Conservation (phyloP, 2,797 vertebrate genomes). For the Triplophysa bombifrons region DNA sequence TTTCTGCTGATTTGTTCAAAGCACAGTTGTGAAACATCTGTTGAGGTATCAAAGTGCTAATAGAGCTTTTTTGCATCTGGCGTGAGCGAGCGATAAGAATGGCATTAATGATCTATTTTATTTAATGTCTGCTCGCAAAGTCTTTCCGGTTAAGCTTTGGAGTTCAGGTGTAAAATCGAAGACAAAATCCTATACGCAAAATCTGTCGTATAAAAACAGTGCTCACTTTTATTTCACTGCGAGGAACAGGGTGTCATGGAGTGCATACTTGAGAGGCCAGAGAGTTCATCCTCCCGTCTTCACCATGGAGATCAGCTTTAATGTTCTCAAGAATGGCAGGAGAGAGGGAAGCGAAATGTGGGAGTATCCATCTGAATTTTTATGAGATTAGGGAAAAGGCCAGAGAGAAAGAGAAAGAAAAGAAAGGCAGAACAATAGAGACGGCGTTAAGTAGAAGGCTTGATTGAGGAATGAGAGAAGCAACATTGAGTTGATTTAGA, state of each 20-base stretch:
- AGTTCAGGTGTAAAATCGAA: neutral
- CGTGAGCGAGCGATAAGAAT: no score
- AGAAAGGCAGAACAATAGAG: conserved; percentile 69
- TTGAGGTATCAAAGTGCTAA: neutral
- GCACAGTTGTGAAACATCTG: neutral
- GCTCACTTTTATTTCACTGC: conserved; percentile 14
- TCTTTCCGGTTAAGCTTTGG: neutral
- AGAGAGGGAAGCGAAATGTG: conserved; percentile 65
- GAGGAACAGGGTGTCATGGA: conserved; percentile 52
- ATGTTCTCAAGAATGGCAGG: conserved; percentile 59
- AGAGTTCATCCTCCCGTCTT: conserved; percentile 58
- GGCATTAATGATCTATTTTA: no score
- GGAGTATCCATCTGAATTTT: conserved; percentile 71
- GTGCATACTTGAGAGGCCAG: conserved; percentile 61
- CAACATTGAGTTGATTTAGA: conserved; percentile 72
- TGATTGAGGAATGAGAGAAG: conserved; percentile 76
- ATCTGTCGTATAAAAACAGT: conserved; percentile 24
- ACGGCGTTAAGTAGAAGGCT: conserved; percentile 66
- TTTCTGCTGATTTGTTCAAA: neutral
- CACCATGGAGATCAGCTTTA: conserved; percentile 66
- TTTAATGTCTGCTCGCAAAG: no score
- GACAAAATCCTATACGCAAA: neutral
- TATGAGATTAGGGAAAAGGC: conserved; percentile 74
- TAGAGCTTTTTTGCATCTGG: neutral
- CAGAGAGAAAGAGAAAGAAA: conserved; percentile 39